Evolutionary conservation across 2,888 invertebrate species (phyloP), one percentile per base, ranked within the genome.

Genomic region (Terebella lapidaria): DNA sequence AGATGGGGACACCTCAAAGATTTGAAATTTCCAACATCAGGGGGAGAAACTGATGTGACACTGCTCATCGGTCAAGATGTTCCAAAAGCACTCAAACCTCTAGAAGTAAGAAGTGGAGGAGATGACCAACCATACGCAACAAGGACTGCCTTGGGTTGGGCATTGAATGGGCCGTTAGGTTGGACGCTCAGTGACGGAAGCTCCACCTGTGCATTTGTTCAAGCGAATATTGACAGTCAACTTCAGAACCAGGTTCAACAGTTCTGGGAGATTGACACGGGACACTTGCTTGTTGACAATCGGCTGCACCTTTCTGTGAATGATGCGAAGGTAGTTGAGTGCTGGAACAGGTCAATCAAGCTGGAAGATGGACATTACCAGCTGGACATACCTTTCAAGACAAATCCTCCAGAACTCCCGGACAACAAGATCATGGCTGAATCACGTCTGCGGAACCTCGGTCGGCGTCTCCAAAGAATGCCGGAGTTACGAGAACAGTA

Each of bases 361-460:
- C 22, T 22, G 4, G 26, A 18, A 5, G 56, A 56, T 25, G 47
- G 47, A 3, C 45, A 56, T 47, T 56, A 56, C 22, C 10, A 47
- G 26, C 5, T 47, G n/a, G 25, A 47, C n/a, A 47, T 56, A 10
- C 56, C 56, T 5, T 56, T 56, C 18, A 56, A 47, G 26, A n/a
- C 20, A 10, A 26, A 24, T 5, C 45, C 4, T 4, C 26, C 27
- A 5, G 3, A 24, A 3, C 22, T 60, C 15, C 57, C 60, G 5
- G 20, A 51, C 27, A 59, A 51, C 51, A 65, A 64, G 4, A 5
- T 5, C 5, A 27, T 56, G 22, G 47, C 47, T 5, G 56, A 56
- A 26, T 3, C 4, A 47, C 5, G 47, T 5, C 25, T 56, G 4
- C 4, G n/a, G 5, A 3, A 47, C 27, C 27, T 56, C 5, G 26